Evolutionary conservation across 2,113 vertebrate genomes (phyloP).

Genomic region (Crypturellus undulatus): DNA sequence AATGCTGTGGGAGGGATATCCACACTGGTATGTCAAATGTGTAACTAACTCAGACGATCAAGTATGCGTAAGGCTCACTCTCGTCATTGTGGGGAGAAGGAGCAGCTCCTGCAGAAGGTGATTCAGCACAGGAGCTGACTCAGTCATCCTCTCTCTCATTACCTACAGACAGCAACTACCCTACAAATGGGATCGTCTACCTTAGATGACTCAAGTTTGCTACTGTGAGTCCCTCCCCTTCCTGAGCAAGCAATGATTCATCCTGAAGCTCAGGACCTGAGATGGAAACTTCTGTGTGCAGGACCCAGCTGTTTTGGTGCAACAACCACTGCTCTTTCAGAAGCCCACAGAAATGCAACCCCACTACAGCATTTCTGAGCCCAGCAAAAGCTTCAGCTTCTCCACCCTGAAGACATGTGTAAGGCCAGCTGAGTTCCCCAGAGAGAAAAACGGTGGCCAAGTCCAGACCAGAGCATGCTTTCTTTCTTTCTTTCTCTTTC

Average conservation of each 20-base stretch:
- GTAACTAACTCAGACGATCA: background rate
- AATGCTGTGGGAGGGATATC: background rate
- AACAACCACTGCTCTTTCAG: background rate
- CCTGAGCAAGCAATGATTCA: background rate
- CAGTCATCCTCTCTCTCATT: background rate
- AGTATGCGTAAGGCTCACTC: background rate
- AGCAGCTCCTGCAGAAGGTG: background rate
- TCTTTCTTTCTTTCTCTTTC: no score
- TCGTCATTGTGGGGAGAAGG: background rate
- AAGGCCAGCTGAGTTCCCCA: background rate
- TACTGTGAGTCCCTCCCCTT: background rate
- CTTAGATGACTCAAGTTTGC: background rate
- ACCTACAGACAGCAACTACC: rapidly evolving
- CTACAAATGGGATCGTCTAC: background rate
- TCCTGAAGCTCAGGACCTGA: background rate
- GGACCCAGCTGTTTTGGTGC: background rate
- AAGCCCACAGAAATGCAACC: background rate
- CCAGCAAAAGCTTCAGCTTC: background rate
- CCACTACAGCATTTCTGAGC: background rate
- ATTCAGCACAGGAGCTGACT: background rate
- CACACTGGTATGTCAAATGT: background rate
- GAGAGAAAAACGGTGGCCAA: background rate
- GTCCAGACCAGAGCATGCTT: background rate
- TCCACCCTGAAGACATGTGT: background rate
- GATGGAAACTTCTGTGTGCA: background rate